Base-by-base conservation (phyloP, 2,888 invertebrate species). In the Oscheius sp. region DNA sequence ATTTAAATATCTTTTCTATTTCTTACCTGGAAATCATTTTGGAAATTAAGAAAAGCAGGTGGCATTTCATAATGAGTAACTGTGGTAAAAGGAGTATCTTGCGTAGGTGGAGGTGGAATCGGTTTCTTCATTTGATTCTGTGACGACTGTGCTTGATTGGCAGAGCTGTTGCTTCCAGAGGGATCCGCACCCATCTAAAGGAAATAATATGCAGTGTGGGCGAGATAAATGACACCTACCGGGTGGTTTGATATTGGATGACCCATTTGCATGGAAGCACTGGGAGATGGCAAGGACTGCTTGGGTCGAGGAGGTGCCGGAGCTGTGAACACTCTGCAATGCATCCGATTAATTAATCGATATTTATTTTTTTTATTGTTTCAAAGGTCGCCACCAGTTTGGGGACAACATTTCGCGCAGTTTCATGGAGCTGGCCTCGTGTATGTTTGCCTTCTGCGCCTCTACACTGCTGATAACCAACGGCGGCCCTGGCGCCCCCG, bases 1-100 rank as follows among this genome's bases (percentile, higher is more conserved):
- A n/a, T n/a, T n/a, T n/a, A n/a, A n/a, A n/a, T n/a, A n/a, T n/a
- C n/a, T n/a, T n/a, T n/a, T n/a, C n/a, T n/a, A n/a, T n/a, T n/a
- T n/a, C 13, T 49, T 23, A 70, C 70, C 49, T 70, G 58, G 59
- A 70, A 70, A 16, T 70, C 58, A 6, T 35, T 27, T 41, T 46
- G 29, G 12, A 25, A 49, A 7, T 70, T 23, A n/a, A 21, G 58
- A 13, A 59, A 70, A 9, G 70, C 70, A 9, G 70, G 46, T 12
- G 70, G 70, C 58, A 70, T 58, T 9, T 70, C 70, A 58, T 45
- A 52, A 29, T 70, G 58, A n/a, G 61, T 70, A 18, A 61, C 70
- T 16, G 70, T 25, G 1, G 70, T 70, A 23, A 70, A 70, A 0
- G 59, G 59, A 21, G 70, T 61, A n/a, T 59, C 70, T n/a, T 25